Percentiles rank a stretch among this genome's conserved stretches.
These are phyloP conservation scores for Dione vanillae DNA, from an alignment of 2,888 invertebrate species.

Conservation along the genomic window DNA sequence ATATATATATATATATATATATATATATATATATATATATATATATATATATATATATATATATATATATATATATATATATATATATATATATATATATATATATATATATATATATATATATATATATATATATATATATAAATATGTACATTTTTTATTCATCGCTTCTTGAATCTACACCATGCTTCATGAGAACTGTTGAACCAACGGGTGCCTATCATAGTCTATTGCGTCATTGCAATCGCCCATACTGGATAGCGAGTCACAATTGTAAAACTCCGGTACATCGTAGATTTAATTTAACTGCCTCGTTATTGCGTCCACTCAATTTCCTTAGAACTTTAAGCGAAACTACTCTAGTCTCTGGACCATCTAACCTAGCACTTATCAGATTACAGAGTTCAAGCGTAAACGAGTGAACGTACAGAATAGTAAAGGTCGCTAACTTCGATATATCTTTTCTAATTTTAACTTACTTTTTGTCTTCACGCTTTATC, in stretches of 20 bases:
- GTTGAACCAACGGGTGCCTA: background rate
- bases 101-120: no score
- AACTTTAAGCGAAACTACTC: slow-evolving; percentile 16
- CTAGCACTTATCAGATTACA: slow-evolving; percentile 39
- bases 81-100: no score
- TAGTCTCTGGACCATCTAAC: background rate
- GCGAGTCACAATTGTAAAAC: background rate
- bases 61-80: no score
- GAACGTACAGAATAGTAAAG: slow-evolving; percentile 22
- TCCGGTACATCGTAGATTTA: slow-evolving; percentile 1
- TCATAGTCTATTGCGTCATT: background rate
- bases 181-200: no score
- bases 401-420: slow-evolving; percentile 23
- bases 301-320: slow-evolving; percentile 4
- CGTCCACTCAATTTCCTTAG: slow-evolving; percentile 24
- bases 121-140: no score
- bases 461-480: background rate
- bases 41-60: no score
- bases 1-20: no score
- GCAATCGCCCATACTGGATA: background rate
- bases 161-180: no score
- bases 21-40: no score
- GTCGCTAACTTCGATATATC: background rate
- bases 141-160: no score
- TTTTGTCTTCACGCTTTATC: background rate